Evolutionary conservation across 2,797 vertebrate genomes (phyloP).

Genomic region (Coilia nasus): DNA sequence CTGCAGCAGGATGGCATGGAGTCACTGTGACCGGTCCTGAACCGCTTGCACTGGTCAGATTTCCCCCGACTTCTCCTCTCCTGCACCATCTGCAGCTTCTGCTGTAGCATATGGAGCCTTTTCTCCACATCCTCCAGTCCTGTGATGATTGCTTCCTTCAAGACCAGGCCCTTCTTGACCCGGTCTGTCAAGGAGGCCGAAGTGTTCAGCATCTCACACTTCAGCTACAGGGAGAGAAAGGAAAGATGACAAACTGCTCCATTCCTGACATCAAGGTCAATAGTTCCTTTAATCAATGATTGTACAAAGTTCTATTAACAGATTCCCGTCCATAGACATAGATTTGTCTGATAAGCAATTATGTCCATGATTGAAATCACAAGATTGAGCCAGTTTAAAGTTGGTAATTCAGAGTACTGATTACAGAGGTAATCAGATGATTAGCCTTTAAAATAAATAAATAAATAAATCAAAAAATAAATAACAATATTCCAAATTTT

Average conservation of each 20-base stretch:
- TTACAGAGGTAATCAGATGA: not conserved
- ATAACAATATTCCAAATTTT: not conserved
- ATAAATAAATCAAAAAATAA: not conserved
- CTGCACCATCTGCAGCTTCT: not conserved
- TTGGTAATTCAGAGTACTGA: not conserved
- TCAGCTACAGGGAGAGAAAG: slow-evolving; percentile 5
- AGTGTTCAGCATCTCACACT: slow-evolving; percentile 16
- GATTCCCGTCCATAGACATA: not conserved
- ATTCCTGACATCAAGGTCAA: not conserved
- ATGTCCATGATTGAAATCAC: not conserved
- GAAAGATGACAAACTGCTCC: not conserved
- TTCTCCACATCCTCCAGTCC: slow-evolving; percentile 29
- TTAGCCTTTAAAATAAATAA: not conserved
- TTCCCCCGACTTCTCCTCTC: not conserved
- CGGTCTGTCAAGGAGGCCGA: not conserved
- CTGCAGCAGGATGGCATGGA: not conserved
- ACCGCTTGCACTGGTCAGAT: not conserved
- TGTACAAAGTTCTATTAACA: not conserved
- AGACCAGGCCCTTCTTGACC: slow-evolving; percentile 10
- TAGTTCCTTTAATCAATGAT: not conserved
- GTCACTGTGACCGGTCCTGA: not conserved
- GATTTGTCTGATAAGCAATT: not conserved
- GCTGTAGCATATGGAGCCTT: slow-evolving; percentile 22
- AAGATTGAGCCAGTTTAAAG: not conserved
- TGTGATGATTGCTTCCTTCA: slow-evolving; percentile 6